These are phyloP conservation scores for Pitta sordida DNA, from an alignment of 2,113 vertebrate genomes.

Conservation along the genomic window DNA sequence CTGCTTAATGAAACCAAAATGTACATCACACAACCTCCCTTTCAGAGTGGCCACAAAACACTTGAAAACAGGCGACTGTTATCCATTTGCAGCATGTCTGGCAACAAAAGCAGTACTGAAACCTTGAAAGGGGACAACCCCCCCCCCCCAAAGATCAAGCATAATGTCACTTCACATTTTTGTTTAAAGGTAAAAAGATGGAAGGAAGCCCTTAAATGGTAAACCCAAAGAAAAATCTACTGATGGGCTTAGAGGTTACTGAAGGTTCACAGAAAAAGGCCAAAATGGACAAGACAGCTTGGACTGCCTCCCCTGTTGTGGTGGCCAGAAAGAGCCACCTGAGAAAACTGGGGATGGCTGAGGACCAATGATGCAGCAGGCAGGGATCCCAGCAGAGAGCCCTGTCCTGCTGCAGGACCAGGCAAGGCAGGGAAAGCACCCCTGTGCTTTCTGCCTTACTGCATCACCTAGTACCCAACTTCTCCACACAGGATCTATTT, in stretches of 20 bases:
- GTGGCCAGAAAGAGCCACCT: neutral
- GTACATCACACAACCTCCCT: neutral
- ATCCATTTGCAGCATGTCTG: neutral
- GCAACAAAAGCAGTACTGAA: constrained; percentile 1
- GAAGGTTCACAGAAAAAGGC: neutral
- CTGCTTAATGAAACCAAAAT: neutral
- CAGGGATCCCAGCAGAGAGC: neutral
- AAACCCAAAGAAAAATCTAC: constrained; percentile 22
- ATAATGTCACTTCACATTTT: constrained; percentile 48
- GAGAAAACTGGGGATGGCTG: neutral
- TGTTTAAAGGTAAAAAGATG: constrained; percentile 11
- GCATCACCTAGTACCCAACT: neutral
- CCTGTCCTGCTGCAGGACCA: rapidly evolving
- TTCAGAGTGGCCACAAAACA: neutral
- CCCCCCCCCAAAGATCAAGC: neutral
- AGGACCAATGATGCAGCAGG: neutral
- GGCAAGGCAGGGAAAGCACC: neutral
- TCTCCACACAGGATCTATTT: neutral
- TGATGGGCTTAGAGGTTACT: neutral
- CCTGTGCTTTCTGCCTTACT: rapidly evolving
- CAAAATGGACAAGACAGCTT: neutral
- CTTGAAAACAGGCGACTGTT: neutral
- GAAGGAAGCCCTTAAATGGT: constrained; percentile 57
- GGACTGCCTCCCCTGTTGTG: neutral
- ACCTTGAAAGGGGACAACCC: neutral